These are phyloP conservation scores for Orthosia incerta DNA, from an alignment of 2,888 invertebrate genomes.

Conservation along the genomic window DNA sequence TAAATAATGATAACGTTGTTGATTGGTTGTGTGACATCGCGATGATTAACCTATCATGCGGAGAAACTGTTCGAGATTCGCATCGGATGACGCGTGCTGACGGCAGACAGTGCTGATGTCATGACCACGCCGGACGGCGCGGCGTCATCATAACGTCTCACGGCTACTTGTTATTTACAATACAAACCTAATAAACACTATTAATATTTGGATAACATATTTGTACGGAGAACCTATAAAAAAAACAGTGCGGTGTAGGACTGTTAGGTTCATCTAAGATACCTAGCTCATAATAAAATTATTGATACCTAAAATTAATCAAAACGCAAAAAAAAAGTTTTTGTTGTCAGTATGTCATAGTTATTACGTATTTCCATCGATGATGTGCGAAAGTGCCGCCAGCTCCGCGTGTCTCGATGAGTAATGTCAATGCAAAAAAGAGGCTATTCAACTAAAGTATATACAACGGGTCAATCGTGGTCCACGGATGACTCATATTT, in stretches of 20 bases:
- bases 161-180: slow-evolving; percentile 61
- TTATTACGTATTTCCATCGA: slow-evolving; percentile 80
- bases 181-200: slow-evolving; percentile 20
- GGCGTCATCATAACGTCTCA: slow-evolving; percentile 75
- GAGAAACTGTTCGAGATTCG: slow-evolving; percentile 78
- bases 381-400: slow-evolving; percentile 76
- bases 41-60: slow-evolving; percentile 80
- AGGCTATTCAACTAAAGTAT: slow-evolving; percentile 69
- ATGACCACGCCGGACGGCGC: slow-evolving; percentile 78
- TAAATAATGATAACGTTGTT: slow-evolving; percentile 77
- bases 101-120: slow-evolving; percentile 86
- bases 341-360: slow-evolving; percentile 43
- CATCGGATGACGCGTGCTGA: slow-evolving; percentile 84
- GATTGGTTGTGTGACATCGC: slow-evolving; percentile 80
- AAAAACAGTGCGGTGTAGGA: neutral
- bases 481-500: slow-evolving; percentile 81
- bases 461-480: slow-evolving; percentile 78
- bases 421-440: slow-evolving; percentile 84
- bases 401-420: slow-evolving; percentile 80
- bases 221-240: neutral
- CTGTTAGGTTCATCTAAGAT: neutral
- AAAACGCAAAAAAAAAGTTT: neutral
- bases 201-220: slow-evolving; percentile 10
- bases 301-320: neutral
- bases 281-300: neutral